Conservation (phyloP, 2,888 invertebrate species). For the Aleiodes leptofemur region DNA sequence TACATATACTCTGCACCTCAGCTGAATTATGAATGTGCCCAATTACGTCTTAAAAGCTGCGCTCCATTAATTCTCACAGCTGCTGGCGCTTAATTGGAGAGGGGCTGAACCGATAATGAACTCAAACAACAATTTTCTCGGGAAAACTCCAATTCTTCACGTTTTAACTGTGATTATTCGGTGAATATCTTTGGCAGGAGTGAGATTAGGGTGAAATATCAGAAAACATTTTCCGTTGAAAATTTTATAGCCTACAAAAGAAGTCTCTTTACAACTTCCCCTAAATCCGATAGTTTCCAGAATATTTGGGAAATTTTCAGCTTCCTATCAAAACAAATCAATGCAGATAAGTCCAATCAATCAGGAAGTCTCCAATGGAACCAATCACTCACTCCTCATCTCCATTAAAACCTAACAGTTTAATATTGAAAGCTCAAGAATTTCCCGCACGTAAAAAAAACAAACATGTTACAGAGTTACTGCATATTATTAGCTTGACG, state of each 20-base stretch:
- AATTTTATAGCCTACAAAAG: too few relatives aligned
- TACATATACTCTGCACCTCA: slow-evolving; percentile 55
- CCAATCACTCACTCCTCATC: not conserved
- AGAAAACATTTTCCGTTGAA: too few relatives aligned
- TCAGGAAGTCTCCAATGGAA: too few relatives aligned
- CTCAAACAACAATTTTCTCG: slow-evolving; percentile 54
- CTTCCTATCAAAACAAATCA: too few relatives aligned
- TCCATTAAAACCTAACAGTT: not conserved
- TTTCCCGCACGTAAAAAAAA: not conserved
- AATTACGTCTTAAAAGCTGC: slow-evolving; percentile 81
- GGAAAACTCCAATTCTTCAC: too few relatives aligned
- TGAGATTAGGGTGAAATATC: too few relatives aligned
- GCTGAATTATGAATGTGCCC: slow-evolving; percentile 80
- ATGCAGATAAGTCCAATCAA: too few relatives aligned
- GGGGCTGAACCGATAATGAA: slow-evolving; percentile 79
- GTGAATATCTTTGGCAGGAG: too few relatives aligned
- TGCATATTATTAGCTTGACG: slow-evolving; percentile 24
- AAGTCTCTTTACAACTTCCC: too few relatives aligned
- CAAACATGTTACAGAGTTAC: slow-evolving; percentile 6
- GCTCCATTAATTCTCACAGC: slow-evolving; percentile 81
- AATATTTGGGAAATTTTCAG: too few relatives aligned
- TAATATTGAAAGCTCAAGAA: not conserved
- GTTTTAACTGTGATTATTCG: slow-evolving; percentile 2
- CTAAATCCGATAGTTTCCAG: too few relatives aligned
- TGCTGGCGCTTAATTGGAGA: slow-evolving; percentile 80